phyloP scores from a whole-genome alignment of 1,140 invertebrate species.

The Drosophila gunungcola region DNA sequence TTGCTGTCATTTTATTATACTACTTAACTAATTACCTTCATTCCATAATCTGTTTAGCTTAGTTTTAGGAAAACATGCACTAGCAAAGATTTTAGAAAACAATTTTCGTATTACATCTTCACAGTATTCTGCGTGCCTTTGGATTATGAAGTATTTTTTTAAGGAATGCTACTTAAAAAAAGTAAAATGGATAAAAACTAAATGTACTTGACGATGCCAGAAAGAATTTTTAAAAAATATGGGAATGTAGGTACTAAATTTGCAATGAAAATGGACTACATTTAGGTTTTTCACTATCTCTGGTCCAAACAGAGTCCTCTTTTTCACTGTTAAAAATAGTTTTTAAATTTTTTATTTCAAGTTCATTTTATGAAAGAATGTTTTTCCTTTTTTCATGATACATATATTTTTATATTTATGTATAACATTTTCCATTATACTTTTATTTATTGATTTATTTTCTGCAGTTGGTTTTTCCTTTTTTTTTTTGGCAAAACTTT shows the following conservation, averaged over 20 bases:
- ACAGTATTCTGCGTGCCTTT: constrained; percentile 44
- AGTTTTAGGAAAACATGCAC: constrained; percentile 73
- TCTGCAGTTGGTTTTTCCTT: constrained; percentile 41
- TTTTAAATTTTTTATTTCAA: constrained; percentile 29
- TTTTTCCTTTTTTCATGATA: constrained; percentile 49
- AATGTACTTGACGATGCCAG: constrained; percentile 33
- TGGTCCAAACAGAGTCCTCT: constrained; percentile 17
- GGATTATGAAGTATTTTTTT: constrained; percentile 17
- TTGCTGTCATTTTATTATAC: constrained; percentile 58
- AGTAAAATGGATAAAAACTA: constrained; percentile 9
- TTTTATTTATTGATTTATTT: constrained; percentile 65
- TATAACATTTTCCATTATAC: constrained; percentile 71
- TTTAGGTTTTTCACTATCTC: constrained; percentile 2
- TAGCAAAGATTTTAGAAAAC: constrained; percentile 65
- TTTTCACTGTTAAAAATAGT: background rate
- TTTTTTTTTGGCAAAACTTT: constrained; percentile 44
- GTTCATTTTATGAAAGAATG: constrained; percentile 57
- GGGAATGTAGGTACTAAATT: constrained; percentile 6
- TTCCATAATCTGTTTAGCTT: constrained; percentile 38
- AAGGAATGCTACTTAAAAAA: constrained; percentile 14
- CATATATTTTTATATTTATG: constrained; percentile 67
- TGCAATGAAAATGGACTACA: constrained; percentile 6
- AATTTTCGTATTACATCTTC: constrained; percentile 22
- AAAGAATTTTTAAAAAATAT: background rate
- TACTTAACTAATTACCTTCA: constrained; percentile 66